Evolutionary conservation across 2,113 vertebrate genomes (phyloP).

Genomic region (Ceuthmochares aereus): DNA sequence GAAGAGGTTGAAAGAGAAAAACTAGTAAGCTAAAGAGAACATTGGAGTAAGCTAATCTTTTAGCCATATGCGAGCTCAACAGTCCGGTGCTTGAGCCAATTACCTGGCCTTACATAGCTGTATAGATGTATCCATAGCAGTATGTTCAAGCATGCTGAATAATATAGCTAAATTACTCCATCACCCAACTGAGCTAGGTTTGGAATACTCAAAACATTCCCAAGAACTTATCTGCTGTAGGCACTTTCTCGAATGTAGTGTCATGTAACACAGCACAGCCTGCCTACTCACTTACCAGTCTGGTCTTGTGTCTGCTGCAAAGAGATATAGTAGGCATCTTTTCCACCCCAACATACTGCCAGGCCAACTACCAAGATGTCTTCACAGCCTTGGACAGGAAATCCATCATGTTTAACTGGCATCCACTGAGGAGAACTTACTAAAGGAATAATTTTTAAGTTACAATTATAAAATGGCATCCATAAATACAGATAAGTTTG

Average conservation of each 20-base stretch:
- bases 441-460: conserved; percentile 45
- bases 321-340: conserved; percentile 93
- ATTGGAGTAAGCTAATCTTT: not conserved
- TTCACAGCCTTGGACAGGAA: conserved; percentile 82
- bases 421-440: conserved; percentile 41
- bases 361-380: conserved; percentile 86
- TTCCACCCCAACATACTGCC: conserved; percentile 94
- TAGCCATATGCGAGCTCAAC: not conserved
- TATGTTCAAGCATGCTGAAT: not conserved
- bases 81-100: not conserved
- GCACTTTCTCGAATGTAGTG: not conserved
- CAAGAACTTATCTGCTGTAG: not conserved
- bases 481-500: not conserved
- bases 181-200: not conserved
- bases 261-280: not conserved
- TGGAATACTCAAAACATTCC: not conserved
- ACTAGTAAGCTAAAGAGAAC: not conserved
- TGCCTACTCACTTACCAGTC: conserved; percentile 76
- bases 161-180: not conserved
- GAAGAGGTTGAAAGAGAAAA: not conserved
- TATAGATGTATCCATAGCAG: not conserved
- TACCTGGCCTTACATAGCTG: not conserved
- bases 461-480: not conserved
- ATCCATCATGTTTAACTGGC: conserved; percentile 74
- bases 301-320: conserved; percentile 84